phyloP scores from a whole-genome alignment of 2,113 vertebrate genomes.

The Anarhynchus alexandrinus region DNA sequence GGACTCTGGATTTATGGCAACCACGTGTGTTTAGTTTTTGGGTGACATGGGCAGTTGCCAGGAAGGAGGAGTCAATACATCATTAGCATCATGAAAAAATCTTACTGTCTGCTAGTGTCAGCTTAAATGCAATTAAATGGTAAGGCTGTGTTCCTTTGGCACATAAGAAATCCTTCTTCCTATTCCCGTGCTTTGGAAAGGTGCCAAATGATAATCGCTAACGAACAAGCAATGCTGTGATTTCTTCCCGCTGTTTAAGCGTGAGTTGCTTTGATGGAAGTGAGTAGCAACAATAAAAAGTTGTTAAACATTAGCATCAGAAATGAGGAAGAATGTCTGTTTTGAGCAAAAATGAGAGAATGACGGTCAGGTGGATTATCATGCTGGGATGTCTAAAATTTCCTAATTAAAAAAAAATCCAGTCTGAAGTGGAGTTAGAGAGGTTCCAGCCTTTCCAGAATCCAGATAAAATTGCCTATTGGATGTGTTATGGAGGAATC shows the following conservation, averaged over 20 bases:
- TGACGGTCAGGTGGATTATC: neutral
- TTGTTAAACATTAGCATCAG: neutral
- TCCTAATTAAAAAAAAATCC: neutral
- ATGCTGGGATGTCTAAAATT: neutral
- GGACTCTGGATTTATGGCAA: neutral
- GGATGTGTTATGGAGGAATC: neutral
- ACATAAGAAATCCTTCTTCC: neutral
- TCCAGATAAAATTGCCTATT: neutral
- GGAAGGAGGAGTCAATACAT: neutral
- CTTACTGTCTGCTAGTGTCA: neutral
- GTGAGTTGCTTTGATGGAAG: neutral
- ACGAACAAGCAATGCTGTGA: neutral
- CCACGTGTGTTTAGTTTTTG: neutral
- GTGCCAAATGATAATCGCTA: neutral
- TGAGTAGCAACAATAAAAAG: neutral
- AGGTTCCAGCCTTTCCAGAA: neutral
- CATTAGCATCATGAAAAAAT: neutral
- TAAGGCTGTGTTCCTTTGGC: neutral
- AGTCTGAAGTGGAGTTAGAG: neutral
- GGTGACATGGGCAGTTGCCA: neutral
- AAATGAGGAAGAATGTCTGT: neutral
- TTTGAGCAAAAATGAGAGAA: neutral
- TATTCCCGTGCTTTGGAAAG: too few relatives aligned
- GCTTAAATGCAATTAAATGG: neutral
- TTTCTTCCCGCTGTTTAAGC: neutral